Conservation (phyloP, 2,113 vertebrate species). For the Ictalurus furcatus region DNA sequence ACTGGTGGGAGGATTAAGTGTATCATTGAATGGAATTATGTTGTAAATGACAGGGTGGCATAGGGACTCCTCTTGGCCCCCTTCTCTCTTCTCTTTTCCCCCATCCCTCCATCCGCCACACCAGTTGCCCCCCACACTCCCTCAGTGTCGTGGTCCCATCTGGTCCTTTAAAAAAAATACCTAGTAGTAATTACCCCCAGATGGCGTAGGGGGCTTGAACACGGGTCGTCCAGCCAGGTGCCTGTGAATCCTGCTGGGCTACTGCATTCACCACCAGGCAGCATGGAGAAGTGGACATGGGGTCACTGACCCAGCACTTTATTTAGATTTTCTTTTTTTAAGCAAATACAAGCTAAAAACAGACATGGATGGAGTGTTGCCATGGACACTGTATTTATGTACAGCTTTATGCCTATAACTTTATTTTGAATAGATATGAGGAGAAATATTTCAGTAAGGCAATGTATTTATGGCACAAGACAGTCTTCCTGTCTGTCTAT, state of each 20-base stretch:
- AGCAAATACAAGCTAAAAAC: slow-evolving; percentile 77
- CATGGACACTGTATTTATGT: slow-evolving; percentile 16
- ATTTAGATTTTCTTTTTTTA: slow-evolving; percentile 80
- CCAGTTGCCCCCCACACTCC: slow-evolving; percentile 59
- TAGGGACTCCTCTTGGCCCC: slow-evolving; percentile 54
- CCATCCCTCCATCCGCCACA: slow-evolving; percentile 17
- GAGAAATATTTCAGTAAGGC: neutral
- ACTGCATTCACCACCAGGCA: slow-evolving; percentile 85
- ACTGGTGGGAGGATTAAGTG: slow-evolving; percentile 99
- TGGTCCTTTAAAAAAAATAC: slow-evolving; percentile 98
- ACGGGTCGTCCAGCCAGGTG: slow-evolving; percentile 94
- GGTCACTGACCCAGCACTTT: slow-evolving; percentile 69
- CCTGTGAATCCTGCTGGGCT: slow-evolving; percentile 90
- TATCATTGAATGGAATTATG: slow-evolving; percentile 99
- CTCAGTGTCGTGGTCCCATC: slow-evolving; percentile 89
- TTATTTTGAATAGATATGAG: neutral
- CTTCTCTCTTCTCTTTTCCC: slow-evolving; percentile 27
- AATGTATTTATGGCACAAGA: neutral
- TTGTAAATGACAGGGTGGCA: slow-evolving; percentile 97
- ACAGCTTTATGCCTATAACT: neutral
- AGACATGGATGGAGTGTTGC: neutral
- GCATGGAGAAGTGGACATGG: slow-evolving; percentile 80
- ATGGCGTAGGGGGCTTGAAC: slow-evolving; percentile 91
- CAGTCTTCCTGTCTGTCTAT: neutral
- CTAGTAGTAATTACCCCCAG: slow-evolving; percentile 99